A percentile compares a stretch with the other conserved stretches of the same genome.
Evolutionary conservation across 1,140 invertebrate species (phyloP).

Genomic region (Tetramorium parvispinum): DNA sequence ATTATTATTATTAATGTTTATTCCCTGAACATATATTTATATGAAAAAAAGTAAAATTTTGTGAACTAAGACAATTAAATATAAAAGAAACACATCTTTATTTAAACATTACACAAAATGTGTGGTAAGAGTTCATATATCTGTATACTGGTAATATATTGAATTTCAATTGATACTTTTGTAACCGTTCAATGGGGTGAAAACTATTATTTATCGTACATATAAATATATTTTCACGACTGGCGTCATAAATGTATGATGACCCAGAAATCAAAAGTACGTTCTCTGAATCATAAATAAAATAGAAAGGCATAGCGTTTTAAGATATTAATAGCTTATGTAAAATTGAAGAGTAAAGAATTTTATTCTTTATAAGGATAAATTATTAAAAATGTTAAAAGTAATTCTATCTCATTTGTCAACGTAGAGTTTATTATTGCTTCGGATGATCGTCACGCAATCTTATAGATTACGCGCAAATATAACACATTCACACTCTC

Average conservation of each 20-base stretch:
- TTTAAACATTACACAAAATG: no score
- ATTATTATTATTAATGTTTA: no score
- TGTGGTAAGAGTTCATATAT: not conserved
- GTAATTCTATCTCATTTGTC: not conserved
- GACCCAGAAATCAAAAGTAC: not conserved
- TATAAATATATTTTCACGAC: not conserved
- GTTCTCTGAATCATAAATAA: not conserved
- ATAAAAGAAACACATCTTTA: no score
- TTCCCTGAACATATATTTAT: no score
- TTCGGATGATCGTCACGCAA: not conserved
- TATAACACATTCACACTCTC: not conserved
- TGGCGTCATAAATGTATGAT: not conserved
- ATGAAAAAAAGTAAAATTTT: no score
- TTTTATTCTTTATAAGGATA: no score
- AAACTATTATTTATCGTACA: not conserved
- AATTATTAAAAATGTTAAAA: not conserved
- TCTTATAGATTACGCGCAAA: not conserved
- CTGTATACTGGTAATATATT: not conserved
- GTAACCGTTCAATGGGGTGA: not conserved
- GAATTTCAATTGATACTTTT: constrained; percentile 14
- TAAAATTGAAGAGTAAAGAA: not conserved
- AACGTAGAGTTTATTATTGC: not conserved
- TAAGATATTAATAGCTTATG: not conserved
- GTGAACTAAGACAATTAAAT: no score
- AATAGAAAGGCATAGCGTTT: not conserved